phyloP scores from a whole-genome alignment of 1,140 invertebrate species.

The Pygmarrhopalites habei region DNA sequence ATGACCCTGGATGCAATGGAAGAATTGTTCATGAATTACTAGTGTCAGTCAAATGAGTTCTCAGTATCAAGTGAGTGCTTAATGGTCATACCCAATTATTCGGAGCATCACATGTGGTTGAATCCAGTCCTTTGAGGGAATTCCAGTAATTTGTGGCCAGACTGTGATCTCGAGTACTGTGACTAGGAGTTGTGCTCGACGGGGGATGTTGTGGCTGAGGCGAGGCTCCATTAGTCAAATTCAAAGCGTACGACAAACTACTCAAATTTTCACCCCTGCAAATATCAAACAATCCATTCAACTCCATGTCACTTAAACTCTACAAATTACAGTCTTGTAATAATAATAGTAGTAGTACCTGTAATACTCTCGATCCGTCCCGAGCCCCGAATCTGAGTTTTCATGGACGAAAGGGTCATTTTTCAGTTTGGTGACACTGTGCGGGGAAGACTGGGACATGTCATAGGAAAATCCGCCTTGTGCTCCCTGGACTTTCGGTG shows the following conservation, averaged over 20 bases:
- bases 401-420: constrained; percentile 38
- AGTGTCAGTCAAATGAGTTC: not conserved
- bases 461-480: constrained; percentile 15
- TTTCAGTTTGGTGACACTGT: constrained; percentile 33
- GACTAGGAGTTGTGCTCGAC: not conserved
- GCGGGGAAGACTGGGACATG: constrained; percentile 28
- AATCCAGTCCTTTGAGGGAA: too few relatives aligned
- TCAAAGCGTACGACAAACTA: constrained; percentile 25
- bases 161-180: not conserved
- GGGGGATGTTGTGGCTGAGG: not conserved
- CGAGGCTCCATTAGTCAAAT: not conserved
- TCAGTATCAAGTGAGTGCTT: too few relatives aligned
- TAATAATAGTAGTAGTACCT: constrained; percentile 12
- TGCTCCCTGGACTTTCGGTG: not conserved
- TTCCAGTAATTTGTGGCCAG: not conserved
- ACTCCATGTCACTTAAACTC: not conserved
- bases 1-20: not conserved
- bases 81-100: too few relatives aligned
- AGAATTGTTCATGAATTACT: not conserved
- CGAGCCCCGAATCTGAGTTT: constrained; percentile 41
- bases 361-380: constrained; percentile 41
- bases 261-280: constrained; percentile 31
- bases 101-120: too few relatives aligned
- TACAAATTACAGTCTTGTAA: not conserved
- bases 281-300: not conserved